Conservation (phyloP, 2,888 invertebrate genomes). For the Agrotis puta region DNA sequence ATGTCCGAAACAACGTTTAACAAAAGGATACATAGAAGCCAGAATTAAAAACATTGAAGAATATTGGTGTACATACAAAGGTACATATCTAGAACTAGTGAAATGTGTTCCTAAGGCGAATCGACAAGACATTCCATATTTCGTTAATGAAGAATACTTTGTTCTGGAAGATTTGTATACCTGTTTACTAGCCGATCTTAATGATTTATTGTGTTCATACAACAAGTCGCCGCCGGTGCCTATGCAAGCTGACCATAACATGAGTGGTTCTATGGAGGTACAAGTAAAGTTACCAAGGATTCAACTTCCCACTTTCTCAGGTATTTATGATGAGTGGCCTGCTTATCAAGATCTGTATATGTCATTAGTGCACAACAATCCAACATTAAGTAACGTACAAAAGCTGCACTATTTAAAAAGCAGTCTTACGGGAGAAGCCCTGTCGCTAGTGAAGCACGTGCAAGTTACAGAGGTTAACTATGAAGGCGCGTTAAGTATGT, state of each 20-base stretch:
- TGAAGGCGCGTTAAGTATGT: constrained; percentile 6
- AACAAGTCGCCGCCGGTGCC: constrained; percentile 3
- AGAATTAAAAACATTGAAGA: constrained; percentile 9
- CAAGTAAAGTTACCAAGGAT: constrained; percentile 21
- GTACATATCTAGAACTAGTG: constrained; percentile 11
- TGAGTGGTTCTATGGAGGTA: background rate
- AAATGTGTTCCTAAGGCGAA: constrained; percentile 9
- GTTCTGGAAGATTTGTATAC: background rate
- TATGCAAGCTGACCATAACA: constrained; percentile 5
- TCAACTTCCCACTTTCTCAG: constrained; percentile 13
- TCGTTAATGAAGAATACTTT: constrained; percentile 1
- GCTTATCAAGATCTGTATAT: constrained; percentile 15
- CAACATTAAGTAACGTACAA: background rate
- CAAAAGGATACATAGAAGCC: constrained; percentile 23
- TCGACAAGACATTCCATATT: constrained; percentile 4
- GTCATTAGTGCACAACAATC: constrained; percentile 1
- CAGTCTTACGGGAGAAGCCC: constrained; percentile 24
- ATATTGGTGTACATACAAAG: constrained; percentile 12
- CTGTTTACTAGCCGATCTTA: background rate
- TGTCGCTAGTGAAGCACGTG: constrained; percentile 14
- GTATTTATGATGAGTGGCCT: constrained; percentile 26
- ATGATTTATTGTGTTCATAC: background rate
- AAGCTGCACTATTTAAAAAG: constrained; percentile 13
- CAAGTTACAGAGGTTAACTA: constrained; percentile 25
- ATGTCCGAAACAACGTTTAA: constrained; percentile 4